Conservation (phyloP, 2,888 invertebrate genomes). For the Protula sp. region DNA sequence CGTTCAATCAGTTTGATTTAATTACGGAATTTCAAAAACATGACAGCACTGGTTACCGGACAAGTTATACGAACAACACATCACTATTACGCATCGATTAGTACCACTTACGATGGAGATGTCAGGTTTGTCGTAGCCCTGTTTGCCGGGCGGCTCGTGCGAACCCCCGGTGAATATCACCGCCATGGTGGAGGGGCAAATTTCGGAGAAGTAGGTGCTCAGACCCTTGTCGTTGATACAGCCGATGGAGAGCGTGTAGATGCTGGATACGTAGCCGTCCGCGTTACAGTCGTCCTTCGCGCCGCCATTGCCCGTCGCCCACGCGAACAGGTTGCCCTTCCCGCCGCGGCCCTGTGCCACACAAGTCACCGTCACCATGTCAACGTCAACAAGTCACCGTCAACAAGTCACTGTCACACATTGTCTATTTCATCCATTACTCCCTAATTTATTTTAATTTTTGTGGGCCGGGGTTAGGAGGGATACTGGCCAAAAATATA, state of each 20-base stretch:
- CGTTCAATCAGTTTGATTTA: too few species aligned
- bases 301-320: constrained; percentile 53
- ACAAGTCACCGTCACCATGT: neutral
- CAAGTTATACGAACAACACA: too few species aligned
- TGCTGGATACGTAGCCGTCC: constrained; percentile 48
- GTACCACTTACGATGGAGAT: neutral
- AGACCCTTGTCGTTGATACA: constrained; percentile 34
- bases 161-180: constrained; percentile 25
- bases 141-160: constrained; percentile 9
- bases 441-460: neutral
- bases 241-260: constrained; percentile 42
- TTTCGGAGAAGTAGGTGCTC: constrained; percentile 45
- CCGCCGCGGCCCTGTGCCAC: constrained; percentile 33
- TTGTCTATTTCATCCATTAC: neutral
- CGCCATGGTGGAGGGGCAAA: constrained; percentile 43
- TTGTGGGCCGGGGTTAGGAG: too few species aligned
- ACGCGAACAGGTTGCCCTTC: constrained; percentile 44
- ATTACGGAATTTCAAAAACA: too few species aligned
- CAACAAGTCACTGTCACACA: neutral
- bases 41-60: too few species aligned
- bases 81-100: too few species aligned
- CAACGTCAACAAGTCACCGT: neutral
- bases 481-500: too few species aligned
- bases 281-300: constrained; percentile 41
- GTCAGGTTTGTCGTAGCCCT: neutral